These are phyloP conservation scores for Cryptotermes secundus DNA, from an alignment of 1,140 invertebrate genomes.

Conservation along the genomic window DNA sequence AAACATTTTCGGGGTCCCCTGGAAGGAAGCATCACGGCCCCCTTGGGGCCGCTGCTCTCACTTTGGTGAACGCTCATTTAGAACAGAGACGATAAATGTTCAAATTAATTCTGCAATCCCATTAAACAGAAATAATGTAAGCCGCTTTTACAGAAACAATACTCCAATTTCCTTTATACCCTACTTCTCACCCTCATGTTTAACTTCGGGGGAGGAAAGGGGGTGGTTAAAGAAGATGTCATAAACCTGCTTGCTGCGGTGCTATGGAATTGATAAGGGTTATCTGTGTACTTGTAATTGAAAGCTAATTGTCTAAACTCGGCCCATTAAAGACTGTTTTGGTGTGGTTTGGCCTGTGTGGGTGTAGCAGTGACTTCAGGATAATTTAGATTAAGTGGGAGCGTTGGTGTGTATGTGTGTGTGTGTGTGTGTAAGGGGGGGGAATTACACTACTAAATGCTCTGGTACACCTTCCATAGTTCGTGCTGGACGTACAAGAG, in stretches of 20 bases:
- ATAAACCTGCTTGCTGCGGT: neutral
- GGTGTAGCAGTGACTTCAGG: neutral
- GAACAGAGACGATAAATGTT: too few species aligned
- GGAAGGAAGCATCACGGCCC: too few species aligned
- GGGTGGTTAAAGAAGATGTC: constrained; percentile 3
- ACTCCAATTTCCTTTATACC: neutral
- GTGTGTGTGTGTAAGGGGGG: neutral
- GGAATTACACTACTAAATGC: constrained; percentile 16
- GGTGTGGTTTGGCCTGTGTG: neutral
- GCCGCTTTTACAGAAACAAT: constrained; percentile 15
- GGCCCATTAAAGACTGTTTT: constrained; percentile 12
- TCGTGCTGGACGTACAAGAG: constrained; percentile 1
- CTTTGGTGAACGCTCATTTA: too few species aligned
- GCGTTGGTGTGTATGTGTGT: too few species aligned
- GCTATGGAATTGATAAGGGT: constrained; percentile 19
- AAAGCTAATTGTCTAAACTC: constrained; percentile 17
- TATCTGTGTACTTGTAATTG: neutral
- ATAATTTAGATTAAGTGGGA: constrained; percentile 12
- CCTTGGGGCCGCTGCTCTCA: too few species aligned
- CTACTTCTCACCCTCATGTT: neutral
- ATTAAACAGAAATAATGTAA: neutral
- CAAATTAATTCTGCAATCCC: too few species aligned
- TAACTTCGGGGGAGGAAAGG: neutral
- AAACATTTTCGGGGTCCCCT: too few species aligned
- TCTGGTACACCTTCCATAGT: neutral